Evolutionary conservation across 2,113 vertebrate genomes (phyloP), one percentile per base, ranked within the genome.

Genomic region (Poeciliopsis prolifica): DNA sequence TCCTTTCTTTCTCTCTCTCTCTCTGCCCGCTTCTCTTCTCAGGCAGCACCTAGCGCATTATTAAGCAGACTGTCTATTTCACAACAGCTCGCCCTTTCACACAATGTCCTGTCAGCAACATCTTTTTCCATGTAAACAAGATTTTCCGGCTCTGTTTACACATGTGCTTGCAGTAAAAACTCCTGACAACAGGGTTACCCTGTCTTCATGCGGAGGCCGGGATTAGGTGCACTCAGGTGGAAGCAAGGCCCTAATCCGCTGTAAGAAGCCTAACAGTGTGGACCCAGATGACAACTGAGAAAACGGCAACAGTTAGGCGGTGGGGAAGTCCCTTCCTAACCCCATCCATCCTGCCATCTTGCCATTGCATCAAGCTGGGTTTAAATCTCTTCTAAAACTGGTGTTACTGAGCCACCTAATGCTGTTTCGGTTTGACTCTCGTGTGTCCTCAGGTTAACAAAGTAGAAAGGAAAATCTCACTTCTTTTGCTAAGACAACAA

Each of bases 251-350:
- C 71, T 88, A 90, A 92, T 84, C 85, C 68, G 14, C 69, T 72
- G 24, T 80, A 78, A 82, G 77, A 79, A 65, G 72, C 70, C 78
- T 77, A 68, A 79, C 40, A 73, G 54, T 30, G 37, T 40, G 73
- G 68, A 44, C 68, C 30, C 33, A 69, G 28, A 67, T 62, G 79
- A 84, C 72, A 77, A 82, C 15, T 67, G 81, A 51, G 30, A 44
- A 68, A 68, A 68, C 26, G 35, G 72, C 76, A 40, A 48, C 61
- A 60, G 68, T 72, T n/a, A 9, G 15, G 29, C 44, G 29, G 61
- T 15, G 30, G 89, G 90, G 87, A 90, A 90, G 80, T 90, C 89
- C 87, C 84, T 81, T 82, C 71, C 76, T 87, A 80, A 77, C 35
- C 61, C 44, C 35, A 77, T 63, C 65, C 30, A 11, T 44, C 3